These are phyloP conservation scores for Syngnathoides biaculeatus DNA, from an alignment of 2,113 vertebrate genomes.

Conservation along the genomic window DNA sequence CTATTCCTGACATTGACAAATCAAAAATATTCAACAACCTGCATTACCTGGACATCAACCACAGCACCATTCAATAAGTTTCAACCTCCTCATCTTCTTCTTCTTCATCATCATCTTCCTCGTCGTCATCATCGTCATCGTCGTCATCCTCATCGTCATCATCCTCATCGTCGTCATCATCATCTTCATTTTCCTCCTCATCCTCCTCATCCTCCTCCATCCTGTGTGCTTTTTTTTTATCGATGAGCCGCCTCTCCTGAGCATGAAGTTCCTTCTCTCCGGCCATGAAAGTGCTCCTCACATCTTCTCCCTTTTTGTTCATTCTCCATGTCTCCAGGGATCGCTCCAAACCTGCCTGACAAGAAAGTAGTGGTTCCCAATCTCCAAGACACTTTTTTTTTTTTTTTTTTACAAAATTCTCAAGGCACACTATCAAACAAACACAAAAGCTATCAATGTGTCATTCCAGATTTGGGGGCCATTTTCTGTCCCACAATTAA, in stretches of 20 bases:
- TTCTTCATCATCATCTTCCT: not conserved
- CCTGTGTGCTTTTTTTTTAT: constrained; percentile 26
- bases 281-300: constrained; percentile 33
- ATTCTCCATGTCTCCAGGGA: constrained; percentile 53
- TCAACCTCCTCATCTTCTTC: constrained; percentile 47
- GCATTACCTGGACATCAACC: not conserved
- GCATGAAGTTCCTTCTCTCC: constrained; percentile 53
- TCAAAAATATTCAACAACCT: not conserved
- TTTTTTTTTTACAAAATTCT: not conserved
- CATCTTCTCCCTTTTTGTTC: constrained; percentile 25
- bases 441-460: not conserved
- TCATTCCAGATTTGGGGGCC: not conserved
- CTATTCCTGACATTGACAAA: constrained; percentile 28
- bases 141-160: constrained; percentile 42
- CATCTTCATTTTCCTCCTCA: constrained; percentile 14
- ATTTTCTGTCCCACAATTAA: not conserved
- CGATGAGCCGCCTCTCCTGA: constrained; percentile 61
- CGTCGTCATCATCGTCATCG: constrained; percentile 9
- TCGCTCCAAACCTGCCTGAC: constrained; percentile 51
- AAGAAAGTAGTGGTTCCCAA: not conserved
- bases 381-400: too few species aligned
- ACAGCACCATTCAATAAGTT: not conserved
- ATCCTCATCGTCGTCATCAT: constrained; percentile 6
- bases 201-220: constrained; percentile 42
- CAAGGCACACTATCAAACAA: not conserved